These are phyloP conservation scores for Coccyzus lansbergi DNA, from an alignment of 2,797 vertebrate species.

Conservation along the genomic window DNA sequence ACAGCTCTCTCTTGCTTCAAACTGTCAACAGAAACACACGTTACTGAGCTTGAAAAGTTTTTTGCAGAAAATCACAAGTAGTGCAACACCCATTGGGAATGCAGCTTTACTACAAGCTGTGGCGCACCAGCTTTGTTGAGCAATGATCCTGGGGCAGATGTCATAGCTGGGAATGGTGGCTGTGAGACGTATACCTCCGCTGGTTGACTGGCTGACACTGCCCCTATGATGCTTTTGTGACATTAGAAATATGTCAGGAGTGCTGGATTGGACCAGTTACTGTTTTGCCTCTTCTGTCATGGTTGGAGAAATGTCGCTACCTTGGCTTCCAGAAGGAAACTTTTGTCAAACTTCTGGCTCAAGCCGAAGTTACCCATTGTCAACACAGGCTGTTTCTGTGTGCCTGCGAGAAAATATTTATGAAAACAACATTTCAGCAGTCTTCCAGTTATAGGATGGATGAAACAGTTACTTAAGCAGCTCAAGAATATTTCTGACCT, in stretches of 20 bases:
- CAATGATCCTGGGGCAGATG: not conserved
- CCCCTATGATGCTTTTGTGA: not conserved
- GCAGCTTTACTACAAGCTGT: not conserved
- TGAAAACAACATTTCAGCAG: not conserved
- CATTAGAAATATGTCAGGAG: not conserved
- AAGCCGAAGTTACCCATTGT: not conserved
- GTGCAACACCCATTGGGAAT: not conserved
- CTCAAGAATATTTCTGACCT: slow-evolving; percentile 5
- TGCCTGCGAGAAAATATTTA: not conserved
- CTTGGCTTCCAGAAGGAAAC: not conserved
- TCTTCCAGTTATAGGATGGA: not conserved
- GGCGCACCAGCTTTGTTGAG: not conserved
- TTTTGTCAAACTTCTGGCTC: slow-evolving; percentile 11
- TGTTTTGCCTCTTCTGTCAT: not conserved
- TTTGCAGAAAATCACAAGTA: not conserved
- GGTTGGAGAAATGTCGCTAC: not conserved
- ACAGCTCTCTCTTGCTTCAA: not conserved
- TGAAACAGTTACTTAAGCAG: not conserved
- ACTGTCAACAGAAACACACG: not conserved
- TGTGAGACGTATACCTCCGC: not conserved
- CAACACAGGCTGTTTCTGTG: not conserved
- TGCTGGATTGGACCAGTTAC: not conserved
- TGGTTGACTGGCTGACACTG: not conserved
- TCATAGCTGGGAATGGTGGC: not conserved
- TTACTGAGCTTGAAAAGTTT: not conserved